phyloP scores from a whole-genome alignment of 2,888 invertebrate species.

The Hirtodrosophila cameraria region DNA sequence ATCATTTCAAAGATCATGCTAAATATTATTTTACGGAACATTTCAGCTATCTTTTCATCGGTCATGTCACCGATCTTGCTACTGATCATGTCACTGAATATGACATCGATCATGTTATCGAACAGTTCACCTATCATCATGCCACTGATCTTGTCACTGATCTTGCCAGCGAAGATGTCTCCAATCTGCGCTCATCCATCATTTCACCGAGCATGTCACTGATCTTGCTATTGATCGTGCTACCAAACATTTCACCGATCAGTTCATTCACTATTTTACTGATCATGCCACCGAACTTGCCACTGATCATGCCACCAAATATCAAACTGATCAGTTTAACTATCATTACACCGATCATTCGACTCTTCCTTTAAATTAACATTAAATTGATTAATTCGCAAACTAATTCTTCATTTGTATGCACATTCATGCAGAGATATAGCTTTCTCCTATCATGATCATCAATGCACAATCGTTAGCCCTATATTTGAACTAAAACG shows the following conservation, averaged over 20 bases:
- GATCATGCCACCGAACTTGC: not conserved
- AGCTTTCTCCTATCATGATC: conserved; percentile 39
- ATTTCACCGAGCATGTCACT: not conserved
- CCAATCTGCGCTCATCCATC: not conserved
- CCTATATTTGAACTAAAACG: conserved; percentile 11
- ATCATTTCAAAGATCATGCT: conserved; percentile 12
- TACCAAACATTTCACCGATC: conserved; percentile 4
- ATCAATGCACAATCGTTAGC: conserved; percentile 10
- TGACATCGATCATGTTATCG: conserved; percentile 9
- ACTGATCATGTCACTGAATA: no score
- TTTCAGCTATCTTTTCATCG: not conserved
- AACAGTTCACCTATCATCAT: not conserved
- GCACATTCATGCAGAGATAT: conserved; percentile 29
- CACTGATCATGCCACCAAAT: no score
- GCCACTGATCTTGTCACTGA: not conserved
- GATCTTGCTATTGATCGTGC: not conserved
- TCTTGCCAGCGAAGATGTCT: conserved; percentile 5
- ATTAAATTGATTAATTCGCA: conserved; percentile 11
- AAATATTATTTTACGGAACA: not conserved
- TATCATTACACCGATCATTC: not conserved
- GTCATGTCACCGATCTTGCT: not conserved
- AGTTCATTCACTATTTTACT: conserved; percentile 2
- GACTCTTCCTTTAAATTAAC: not conserved
- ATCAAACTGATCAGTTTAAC: conserved; percentile 8
- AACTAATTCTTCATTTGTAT: conserved; percentile 6